Percentiles rank a stretch among this genome's conserved stretches.
phyloP scores from a whole-genome alignment of 2,113 vertebrate genomes.

The Erpornis zantholeuca region DNA sequence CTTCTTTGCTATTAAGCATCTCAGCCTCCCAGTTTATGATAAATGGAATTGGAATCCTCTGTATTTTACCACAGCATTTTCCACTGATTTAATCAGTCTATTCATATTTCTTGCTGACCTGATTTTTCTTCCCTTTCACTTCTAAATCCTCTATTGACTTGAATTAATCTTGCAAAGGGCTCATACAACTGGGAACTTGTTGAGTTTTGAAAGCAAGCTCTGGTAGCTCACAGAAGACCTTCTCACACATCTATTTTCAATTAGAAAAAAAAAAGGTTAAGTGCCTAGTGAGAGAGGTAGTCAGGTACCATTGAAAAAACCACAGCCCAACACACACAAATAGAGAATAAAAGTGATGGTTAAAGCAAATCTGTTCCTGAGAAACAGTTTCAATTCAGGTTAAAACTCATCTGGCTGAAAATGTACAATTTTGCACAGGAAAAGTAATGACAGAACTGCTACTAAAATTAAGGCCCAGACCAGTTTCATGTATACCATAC shows the following conservation, averaged over 20 bases:
- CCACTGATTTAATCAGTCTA: conserved; percentile 47
- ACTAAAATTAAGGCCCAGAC: neutral
- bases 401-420: neutral
- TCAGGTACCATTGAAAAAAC: neutral
- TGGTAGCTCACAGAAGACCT: neutral
- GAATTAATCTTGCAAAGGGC: conserved; percentile 42
- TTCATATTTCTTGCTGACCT: conserved; percentile 60
- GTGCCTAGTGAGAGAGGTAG: neutral
- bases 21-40: neutral
- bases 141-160: conserved; percentile 51
- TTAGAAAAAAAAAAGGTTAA: neutral
- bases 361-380: neutral
- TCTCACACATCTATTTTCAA: neutral
- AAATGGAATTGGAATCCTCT: conserved; percentile 42
- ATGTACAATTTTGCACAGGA: neutral
- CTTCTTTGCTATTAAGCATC: neutral
- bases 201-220: conserved; percentile 8
- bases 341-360: neutral
- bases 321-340: neutral
- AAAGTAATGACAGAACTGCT: neutral
- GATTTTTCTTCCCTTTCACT: conserved; percentile 49
- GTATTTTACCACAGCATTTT: conserved; percentile 38
- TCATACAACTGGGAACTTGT: neutral
- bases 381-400: neutral
- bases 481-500: neutral